Base-by-base conservation (phyloP, 2,113 vertebrate genomes). In the Anhinga anhinga region DNA sequence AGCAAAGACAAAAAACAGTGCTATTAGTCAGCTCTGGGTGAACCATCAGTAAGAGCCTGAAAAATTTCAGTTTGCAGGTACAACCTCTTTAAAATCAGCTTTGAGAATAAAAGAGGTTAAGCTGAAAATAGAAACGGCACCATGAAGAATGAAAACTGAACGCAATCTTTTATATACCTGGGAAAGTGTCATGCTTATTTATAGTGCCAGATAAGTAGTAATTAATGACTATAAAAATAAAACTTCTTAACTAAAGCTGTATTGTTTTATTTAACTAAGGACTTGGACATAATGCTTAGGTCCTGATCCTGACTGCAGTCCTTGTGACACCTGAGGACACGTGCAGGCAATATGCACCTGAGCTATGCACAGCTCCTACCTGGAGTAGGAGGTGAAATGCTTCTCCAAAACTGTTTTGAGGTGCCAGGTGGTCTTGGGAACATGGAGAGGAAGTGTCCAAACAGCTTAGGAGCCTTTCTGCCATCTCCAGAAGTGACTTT, bases 281-380 rank as follows among this genome's bases (percentile, higher is more conserved):
- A 36, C 19, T 80, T 49, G 59, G 40, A 29, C 10, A 11, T 42
- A 69, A 36, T 7, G 11, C 20, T 52, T 38, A 66, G 21, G 13
- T 10, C 44, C 76, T 58, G 36, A 59, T 52, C 45, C 44, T 69
- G 11, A 9, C 49, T 90, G 59, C 63, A 84, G 42, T 47, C 55
- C 72, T 66, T 56, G 15, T 52, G 65, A 63, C 20, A 82, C 16
- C 29, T 16, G n/a, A 67, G 40, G 65, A 59, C 4, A 36, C 1
- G 0, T 2, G 62, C 27, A 69, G 49, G 36, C 20, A 63, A 69
- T 2, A 4, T 0, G 0, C 3, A 3, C 40, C 38, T 62, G 55
- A 73, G 29, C 38, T 45, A 18, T 0, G 2, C 58, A 38, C 9
- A 63, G 36, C 62, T 94, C 55, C 72, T 58, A 26, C 45, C 50